Evolutionary conservation across 1,140 invertebrate species (phyloP).

Genomic region (Drosophila busckii): DNA sequence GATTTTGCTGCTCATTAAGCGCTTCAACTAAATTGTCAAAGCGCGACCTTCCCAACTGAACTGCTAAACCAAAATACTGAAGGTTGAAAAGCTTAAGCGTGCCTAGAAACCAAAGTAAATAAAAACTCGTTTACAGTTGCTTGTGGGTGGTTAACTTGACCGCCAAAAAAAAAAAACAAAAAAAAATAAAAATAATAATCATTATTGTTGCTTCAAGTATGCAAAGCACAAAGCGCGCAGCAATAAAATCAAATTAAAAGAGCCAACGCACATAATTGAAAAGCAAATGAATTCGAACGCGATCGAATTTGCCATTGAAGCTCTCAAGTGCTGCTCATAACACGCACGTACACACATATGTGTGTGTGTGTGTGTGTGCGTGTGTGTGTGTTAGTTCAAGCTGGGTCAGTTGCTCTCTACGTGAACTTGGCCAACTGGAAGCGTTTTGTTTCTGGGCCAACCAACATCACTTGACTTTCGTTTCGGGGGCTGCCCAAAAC

Average conservation of each 20-base stretch:
- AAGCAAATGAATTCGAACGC: constrained; percentile 13
- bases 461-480: constrained; percentile 15
- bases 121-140: too few relatives aligned
- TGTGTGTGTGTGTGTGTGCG: neutral
- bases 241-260: constrained; percentile 4
- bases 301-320: constrained; percentile 32
- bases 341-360: neutral
- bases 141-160: too few relatives aligned
- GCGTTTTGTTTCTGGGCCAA: neutral
- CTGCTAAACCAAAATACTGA: too few relatives aligned
- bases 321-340: too few relatives aligned
- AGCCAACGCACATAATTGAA: constrained; percentile 16
- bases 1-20: too few relatives aligned
- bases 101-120: too few relatives aligned
- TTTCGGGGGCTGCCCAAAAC: constrained; percentile 12
- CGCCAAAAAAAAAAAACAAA: constrained; percentile 38
- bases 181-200: constrained; percentile 21
- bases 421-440: constrained; percentile 5
- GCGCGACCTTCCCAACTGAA: too few relatives aligned
- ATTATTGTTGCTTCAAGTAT: constrained; percentile 29
- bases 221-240: constrained; percentile 35
- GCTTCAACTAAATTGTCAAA: too few relatives aligned
- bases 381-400: constrained; percentile 6
- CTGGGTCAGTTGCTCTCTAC: constrained; percentile 8
- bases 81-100: too few relatives aligned